Conservation (phyloP, 2,113 vertebrate genomes). For the Gallinago paraguaiae region DNA sequence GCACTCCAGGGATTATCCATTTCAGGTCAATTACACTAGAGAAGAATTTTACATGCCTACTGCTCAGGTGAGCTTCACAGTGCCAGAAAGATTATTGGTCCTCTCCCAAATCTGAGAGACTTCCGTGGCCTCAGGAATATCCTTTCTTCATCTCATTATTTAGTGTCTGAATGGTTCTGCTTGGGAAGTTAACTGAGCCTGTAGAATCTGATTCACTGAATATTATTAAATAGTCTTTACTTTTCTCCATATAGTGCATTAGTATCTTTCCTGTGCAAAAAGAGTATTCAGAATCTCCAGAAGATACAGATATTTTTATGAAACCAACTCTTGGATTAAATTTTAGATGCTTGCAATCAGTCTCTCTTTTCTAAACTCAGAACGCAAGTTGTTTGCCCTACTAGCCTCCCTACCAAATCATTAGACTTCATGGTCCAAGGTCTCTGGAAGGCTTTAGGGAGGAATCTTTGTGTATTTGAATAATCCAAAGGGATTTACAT, state of each 20-base stretch:
- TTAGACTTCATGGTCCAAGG: neutral
- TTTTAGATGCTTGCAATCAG: neutral
- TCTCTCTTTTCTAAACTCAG: neutral
- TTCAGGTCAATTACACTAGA: neutral
- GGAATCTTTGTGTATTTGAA: neutral
- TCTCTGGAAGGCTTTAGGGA: neutral
- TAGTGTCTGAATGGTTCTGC: neutral
- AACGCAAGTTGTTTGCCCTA: neutral
- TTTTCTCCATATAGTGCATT: neutral
- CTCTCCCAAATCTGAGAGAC: neutral
- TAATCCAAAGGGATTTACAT: neutral
- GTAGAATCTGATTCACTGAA: neutral
- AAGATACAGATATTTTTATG: neutral
- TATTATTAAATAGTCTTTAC: neutral
- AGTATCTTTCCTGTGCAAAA: neutral
- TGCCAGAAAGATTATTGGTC: neutral
- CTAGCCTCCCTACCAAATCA: neutral
- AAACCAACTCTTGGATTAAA: neutral
- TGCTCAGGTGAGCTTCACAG: neutral
- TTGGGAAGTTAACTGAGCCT: neutral
- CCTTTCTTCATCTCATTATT: neutral
- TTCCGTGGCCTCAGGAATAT: neutral
- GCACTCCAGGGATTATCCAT: neutral
- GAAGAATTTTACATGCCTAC: neutral
- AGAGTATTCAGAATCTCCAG: neutral